Evolutionary conservation across 2,797 vertebrate species (phyloP).

Genomic region (Eidolon dupreanum): DNA sequence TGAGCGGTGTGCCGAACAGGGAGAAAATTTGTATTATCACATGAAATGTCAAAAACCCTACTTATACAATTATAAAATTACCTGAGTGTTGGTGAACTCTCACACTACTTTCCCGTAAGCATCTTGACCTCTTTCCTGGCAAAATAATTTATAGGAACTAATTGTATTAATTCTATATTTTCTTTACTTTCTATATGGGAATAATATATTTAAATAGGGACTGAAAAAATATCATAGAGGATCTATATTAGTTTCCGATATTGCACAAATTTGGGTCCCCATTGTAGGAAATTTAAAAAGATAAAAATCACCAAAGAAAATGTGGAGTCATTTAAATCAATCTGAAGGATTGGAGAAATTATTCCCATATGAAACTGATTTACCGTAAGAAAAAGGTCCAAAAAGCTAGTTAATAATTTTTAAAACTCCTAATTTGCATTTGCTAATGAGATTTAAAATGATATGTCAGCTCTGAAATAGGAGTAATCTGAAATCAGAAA

Average conservation of each 20-base stretch:
- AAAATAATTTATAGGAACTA: not conserved
- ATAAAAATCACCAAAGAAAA: not conserved
- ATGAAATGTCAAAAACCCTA: not conserved
- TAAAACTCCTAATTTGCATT: not conserved
- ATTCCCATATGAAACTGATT: not conserved
- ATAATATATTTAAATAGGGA: not conserved
- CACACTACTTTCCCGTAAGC: not conserved
- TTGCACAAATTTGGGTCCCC: not conserved
- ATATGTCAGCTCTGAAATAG: not conserved
- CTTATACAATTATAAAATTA: not conserved
- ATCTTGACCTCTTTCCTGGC: not conserved
- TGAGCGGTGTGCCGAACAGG: not conserved
- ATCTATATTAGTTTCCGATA: not conserved
- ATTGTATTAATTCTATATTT: not conserved
- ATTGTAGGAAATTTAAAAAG: not conserved
- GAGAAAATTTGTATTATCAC: not conserved
- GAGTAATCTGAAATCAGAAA: slow-evolving; percentile 6
- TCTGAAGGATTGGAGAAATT: not conserved
- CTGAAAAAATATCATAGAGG: not conserved
- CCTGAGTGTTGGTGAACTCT: not conserved
- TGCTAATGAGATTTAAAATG: not conserved
- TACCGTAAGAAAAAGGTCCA: not conserved
- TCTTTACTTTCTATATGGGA: not conserved
- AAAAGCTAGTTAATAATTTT: not conserved
- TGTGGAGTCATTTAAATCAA: not conserved